Evolutionary conservation across 2,113 vertebrate species (phyloP).

Genomic region (Tympanuchus pallidicinctus): DNA sequence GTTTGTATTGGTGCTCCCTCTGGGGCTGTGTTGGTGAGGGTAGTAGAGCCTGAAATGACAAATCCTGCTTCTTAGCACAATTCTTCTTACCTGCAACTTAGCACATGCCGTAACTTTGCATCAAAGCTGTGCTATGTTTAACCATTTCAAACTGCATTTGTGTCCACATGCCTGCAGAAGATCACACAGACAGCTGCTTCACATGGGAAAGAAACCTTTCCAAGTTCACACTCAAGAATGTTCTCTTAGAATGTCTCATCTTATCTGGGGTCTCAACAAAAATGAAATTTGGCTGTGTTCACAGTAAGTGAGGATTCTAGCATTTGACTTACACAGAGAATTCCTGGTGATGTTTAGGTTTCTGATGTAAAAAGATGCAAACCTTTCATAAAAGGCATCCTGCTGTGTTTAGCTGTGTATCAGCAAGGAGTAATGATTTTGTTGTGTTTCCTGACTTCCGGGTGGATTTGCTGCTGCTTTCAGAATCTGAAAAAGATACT

Average conservation of each 20-base stretch:
- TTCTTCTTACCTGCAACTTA: not conserved
- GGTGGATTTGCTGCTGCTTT: not conserved
- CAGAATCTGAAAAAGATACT: not conserved
- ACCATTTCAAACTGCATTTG: not conserved
- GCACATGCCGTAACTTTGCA: not conserved
- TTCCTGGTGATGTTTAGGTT: not conserved
- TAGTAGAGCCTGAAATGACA: not conserved
- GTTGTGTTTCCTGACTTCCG: not conserved
- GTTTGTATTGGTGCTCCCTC: not conserved
- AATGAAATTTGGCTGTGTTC: not conserved
- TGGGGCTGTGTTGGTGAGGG: not conserved
- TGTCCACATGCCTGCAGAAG: not conserved
- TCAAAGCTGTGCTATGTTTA: not conserved
- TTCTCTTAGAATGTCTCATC: not conserved
- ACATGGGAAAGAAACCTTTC: not conserved
- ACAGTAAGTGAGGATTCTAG: not conserved
- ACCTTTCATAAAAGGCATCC: not conserved
- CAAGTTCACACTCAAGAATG: not conserved
- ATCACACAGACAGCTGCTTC: not conserved
- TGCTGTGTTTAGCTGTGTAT: not conserved
- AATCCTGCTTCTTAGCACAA: not conserved
- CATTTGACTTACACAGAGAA: not conserved
- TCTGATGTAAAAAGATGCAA: not conserved
- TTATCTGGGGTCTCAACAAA: not conserved
- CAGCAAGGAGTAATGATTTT: not conserved